These are phyloP conservation scores for Tachina lurida DNA, from an alignment of 2,888 invertebrate species.

Conservation along the genomic window DNA sequence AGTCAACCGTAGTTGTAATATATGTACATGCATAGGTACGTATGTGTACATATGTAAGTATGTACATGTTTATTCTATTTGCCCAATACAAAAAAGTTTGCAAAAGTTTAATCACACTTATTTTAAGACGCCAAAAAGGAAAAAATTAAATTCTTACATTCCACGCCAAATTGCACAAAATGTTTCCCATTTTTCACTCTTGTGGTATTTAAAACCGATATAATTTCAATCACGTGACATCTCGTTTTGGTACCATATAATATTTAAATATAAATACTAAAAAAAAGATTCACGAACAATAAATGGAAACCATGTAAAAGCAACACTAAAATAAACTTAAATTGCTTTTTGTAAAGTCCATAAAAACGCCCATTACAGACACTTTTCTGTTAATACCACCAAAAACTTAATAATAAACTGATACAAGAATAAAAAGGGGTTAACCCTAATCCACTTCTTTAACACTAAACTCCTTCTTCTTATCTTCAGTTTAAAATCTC, in stretches of 20 bases:
- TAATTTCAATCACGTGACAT: slow-evolving; percentile 52
- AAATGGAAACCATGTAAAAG: neutral
- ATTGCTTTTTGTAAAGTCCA: slow-evolving; percentile 56
- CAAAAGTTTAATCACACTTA: slow-evolving; percentile 13
- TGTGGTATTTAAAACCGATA: slow-evolving; percentile 13
- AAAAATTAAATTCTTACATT: slow-evolving; percentile 29
- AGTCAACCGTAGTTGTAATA: too few species aligned
- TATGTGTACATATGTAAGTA: too few species aligned
- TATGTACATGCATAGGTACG: too few species aligned
- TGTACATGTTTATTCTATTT: too few species aligned
- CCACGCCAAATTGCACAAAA: slow-evolving; percentile 39
- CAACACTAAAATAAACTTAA: slow-evolving; percentile 56
- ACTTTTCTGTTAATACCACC: slow-evolving; percentile 47
- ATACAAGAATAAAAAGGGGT: slow-evolving; percentile 27
- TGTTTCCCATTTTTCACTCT: neutral
- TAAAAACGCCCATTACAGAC: slow-evolving; percentile 66
- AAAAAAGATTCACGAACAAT: neutral
- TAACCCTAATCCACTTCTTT: slow-evolving; percentile 57
- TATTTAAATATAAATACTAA: slow-evolving; percentile 32
- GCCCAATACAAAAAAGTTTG: neutral
- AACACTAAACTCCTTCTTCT: slow-evolving; percentile 40
- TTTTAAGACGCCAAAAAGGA: neutral
- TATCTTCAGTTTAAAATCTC: slow-evolving; percentile 44
- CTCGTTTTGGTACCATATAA: slow-evolving; percentile 61
- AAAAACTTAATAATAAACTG: slow-evolving; percentile 3